These are phyloP conservation scores for Chirona hameri DNA, from an alignment of 2,888 invertebrate genomes.

Conservation along the genomic window DNA sequence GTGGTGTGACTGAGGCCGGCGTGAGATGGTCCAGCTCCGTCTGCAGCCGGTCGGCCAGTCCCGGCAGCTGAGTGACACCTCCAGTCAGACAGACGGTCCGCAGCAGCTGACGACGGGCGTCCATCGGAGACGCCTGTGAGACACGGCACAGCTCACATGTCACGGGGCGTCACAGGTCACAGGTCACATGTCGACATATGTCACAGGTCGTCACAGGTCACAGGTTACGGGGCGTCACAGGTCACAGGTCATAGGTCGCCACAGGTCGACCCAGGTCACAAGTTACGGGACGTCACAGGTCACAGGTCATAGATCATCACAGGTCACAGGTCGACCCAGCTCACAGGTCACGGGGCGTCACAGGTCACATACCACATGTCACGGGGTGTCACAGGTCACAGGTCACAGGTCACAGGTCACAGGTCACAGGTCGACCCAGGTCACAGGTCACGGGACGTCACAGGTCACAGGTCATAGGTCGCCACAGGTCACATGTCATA, in stretches of 20 bases:
- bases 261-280: too few relatives aligned
- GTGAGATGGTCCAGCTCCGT: constrained; percentile 53
- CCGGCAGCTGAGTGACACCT: constrained; percentile 54
- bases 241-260: not conserved
- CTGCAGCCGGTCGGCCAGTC: constrained; percentile 55
- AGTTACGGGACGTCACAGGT: too few relatives aligned
- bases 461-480: too few relatives aligned
- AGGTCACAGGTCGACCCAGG: too few relatives aligned
- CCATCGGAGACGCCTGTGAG: constrained; percentile 54
- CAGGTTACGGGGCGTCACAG: not conserved
- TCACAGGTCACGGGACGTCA: too few relatives aligned
- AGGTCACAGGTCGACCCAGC: not conserved
- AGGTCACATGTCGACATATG: not conserved
- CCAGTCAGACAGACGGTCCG: constrained; percentile 57
- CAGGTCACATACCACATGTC: too few relatives aligned
- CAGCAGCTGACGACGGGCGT: constrained; percentile 55
- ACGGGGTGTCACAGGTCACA: too few relatives aligned
- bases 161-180: not conserved
- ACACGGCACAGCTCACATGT: not conserved
- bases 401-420: too few relatives aligned
- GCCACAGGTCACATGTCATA: too few relatives aligned
- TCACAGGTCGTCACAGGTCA: too few relatives aligned
- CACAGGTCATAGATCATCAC: not conserved
- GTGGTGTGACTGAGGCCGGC: constrained; percentile 52
- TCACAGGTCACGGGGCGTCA: too few relatives aligned